Evolutionary conservation across 1,140 invertebrate species (phyloP).

Genomic region (Vanessa tameamea): DNA sequence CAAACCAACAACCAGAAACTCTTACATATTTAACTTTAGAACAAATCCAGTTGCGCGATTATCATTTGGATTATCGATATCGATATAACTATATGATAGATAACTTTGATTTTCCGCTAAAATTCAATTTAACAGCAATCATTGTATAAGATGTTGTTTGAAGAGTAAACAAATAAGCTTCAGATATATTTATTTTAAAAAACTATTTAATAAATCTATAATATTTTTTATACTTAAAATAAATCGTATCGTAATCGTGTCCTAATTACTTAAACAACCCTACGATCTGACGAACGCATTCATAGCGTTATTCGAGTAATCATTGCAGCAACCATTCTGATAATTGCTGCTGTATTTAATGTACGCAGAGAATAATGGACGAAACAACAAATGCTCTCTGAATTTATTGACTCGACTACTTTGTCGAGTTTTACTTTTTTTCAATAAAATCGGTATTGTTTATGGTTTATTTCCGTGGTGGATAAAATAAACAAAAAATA

Average conservation of each 20-base stretch:
- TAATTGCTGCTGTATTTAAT: constrained; percentile 41
- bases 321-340: constrained; percentile 38
- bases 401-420: constrained; percentile 30
- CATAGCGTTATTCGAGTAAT: constrained; percentile 32
- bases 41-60: too few species aligned
- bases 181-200: too few species aligned
- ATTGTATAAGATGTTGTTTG: too few species aligned
- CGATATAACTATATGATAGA: too few species aligned
- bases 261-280: constrained; percentile 1
- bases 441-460: not conserved
- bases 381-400: constrained; percentile 14
- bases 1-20: too few species aligned
- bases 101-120: too few species aligned
- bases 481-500: not conserved
- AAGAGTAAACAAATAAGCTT: too few species aligned
- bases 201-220: too few species aligned
- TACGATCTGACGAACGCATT: constrained; percentile 22
- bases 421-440: constrained; percentile 3
- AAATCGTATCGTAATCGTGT: constrained; percentile 15
- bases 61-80: too few species aligned
- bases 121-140: too few species aligned
- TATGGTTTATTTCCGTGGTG: not conserved
- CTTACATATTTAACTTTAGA: too few species aligned
- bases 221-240: not conserved
- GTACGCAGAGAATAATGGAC: constrained; percentile 28